phyloP scores from a whole-genome alignment of 2,797 vertebrate species.

The Anomalospiza imberbis region DNA sequence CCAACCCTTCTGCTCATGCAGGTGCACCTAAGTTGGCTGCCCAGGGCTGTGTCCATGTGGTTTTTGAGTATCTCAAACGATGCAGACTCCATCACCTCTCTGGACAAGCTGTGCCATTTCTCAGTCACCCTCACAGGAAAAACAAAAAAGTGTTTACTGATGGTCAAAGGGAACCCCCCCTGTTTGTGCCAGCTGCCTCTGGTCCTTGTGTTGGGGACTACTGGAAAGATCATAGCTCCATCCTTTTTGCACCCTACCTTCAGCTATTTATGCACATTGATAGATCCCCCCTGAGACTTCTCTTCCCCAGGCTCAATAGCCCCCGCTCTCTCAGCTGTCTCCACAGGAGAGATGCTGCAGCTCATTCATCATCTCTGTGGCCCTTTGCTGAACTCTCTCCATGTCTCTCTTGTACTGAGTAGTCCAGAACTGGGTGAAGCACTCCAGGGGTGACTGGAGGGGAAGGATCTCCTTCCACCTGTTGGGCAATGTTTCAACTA shows the following conservation, averaged over 20 bases:
- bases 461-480: not conserved
- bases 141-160: not conserved
- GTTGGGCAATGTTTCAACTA: not conserved
- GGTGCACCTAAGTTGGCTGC: not conserved
- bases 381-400: not conserved
- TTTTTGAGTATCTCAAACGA: not conserved
- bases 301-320: not conserved
- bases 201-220: not conserved
- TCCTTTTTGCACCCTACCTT: not conserved
- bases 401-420: not conserved
- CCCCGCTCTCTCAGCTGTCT: not conserved
- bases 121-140: not conserved
- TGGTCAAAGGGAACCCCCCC: not conserved
- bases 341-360: not conserved
- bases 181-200: not conserved
- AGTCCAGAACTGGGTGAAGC: not conserved
- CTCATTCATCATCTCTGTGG: not conserved
- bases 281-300: not conserved
- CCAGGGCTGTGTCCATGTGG: accelerated
- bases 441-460: not conserved
- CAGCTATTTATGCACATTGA: not conserved
- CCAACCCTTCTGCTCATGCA: not conserved
- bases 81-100: not conserved
- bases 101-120: not conserved
- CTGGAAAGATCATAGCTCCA: not conserved